Percentiles rank a stretch among this genome's conserved stretches.
phyloP scores from a whole-genome alignment of 2,797 vertebrate species.

The Microctenopoma stevenorrisi region DNA sequence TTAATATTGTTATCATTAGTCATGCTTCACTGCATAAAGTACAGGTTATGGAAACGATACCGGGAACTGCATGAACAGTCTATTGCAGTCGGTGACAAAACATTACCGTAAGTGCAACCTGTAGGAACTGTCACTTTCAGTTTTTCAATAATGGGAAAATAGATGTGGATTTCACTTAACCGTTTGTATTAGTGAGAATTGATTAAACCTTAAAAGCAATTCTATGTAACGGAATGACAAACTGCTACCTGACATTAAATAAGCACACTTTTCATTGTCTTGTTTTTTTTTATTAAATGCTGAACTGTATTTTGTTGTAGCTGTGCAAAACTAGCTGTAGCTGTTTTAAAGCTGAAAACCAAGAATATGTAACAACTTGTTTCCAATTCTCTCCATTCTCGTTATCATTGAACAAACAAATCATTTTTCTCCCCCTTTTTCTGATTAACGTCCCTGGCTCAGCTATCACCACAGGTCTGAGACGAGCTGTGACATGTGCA shows the following conservation, averaged over 20 bases:
- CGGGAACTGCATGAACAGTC: background rate
- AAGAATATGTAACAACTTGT: background rate
- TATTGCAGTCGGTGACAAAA: background rate
- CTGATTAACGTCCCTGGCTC: conserved; percentile 31
- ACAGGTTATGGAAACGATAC: background rate
- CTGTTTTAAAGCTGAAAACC: background rate
- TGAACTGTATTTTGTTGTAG: background rate
- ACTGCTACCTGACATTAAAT: background rate
- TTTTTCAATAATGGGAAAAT: background rate
- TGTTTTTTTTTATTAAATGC: background rate
- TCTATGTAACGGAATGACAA: background rate
- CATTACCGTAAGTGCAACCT: background rate
- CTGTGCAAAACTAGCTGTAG: no score
- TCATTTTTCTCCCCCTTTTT: background rate
- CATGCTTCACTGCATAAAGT: background rate
- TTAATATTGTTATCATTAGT: conserved; percentile 16
- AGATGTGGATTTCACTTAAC: background rate
- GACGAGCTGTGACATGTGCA: conserved; percentile 57
- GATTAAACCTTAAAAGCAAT: background rate
- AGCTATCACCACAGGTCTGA: conserved; percentile 22
- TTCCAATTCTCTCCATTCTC: background rate
- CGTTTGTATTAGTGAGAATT: background rate
- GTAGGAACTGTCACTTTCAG: background rate
- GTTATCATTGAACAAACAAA: conserved; percentile 11
- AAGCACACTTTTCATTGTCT: background rate